A percentile compares a stretch with the other conserved stretches of the same genome.
phyloP scores from a whole-genome alignment of 2,797 vertebrate genomes.

The Hoplostethus atlanticus region DNA sequence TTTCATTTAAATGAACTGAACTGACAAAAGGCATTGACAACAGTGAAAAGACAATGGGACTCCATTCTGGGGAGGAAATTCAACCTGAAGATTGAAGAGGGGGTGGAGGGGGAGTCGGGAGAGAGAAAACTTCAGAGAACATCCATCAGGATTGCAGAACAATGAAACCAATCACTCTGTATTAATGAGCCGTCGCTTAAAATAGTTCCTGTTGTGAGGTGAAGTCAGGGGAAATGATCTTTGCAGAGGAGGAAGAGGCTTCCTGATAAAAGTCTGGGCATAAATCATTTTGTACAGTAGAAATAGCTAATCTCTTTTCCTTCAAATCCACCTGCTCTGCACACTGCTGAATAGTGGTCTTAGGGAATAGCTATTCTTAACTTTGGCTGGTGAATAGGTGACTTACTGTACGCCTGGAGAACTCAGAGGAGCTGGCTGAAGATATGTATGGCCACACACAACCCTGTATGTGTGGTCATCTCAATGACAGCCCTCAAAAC shows the following conservation, averaged over 20 bases:
- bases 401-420: constrained; percentile 59
- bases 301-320: constrained; percentile 79
- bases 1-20: constrained; percentile 74
- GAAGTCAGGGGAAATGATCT: constrained; percentile 85
- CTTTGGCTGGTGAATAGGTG: constrained; percentile 69
- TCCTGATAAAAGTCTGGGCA: constrained; percentile 82
- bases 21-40: constrained; percentile 72
- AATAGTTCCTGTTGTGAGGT: constrained; percentile 85
- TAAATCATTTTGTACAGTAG: constrained; percentile 82
- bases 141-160: constrained; percentile 82
- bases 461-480: constrained; percentile 20
- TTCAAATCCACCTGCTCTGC: constrained; percentile 78
- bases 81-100: constrained; percentile 74
- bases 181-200: constrained; percentile 85
- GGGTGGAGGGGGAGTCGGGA: constrained; percentile 72
- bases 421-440: constrained; percentile 48
- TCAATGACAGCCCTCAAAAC: constrained; percentile 17
- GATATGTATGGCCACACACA: constrained; percentile 51
- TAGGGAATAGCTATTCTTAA: constrained; percentile 75
- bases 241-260: constrained; percentile 64
- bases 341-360: constrained; percentile 73
- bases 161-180: constrained; percentile 84
- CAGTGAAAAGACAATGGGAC: constrained; percentile 72
- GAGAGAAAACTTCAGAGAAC: constrained; percentile 77
- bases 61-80: constrained; percentile 70